Evolutionary conservation across 2,888 invertebrate species (phyloP), one percentile per base, ranked within the genome.

Genomic region (Dioctria linearis): DNA sequence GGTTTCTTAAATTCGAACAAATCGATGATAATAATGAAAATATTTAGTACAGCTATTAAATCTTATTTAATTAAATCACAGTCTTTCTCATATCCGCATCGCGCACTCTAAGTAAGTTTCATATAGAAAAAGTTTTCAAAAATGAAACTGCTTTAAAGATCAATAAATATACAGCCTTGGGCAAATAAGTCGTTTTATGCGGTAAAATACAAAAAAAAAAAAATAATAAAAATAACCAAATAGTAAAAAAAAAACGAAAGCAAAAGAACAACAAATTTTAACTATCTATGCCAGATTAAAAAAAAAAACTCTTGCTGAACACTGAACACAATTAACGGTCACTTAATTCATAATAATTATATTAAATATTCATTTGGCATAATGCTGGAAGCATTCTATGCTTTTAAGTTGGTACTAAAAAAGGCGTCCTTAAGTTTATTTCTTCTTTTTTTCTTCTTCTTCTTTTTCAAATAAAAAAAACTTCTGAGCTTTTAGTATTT

Each of bases 51-150:
- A 80, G 65, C 76, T 71, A 69, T 63, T 73, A 79, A 25, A 75
- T 75, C 82, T 82, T 82, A 82, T 80, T 79, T 79, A 79, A 79
- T 79, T 80, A 82, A 80, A 82, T 82, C 82, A 82, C 82, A 82
- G 82, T 82, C 82, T 82, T 82, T 82, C 79, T 82, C 82, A 82
- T 82, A 82, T 80, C 80, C 80, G 78, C 78, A 79, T 80, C 80
- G 80, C 79, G 76, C 79, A 80, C 79, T 81, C 82, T 82, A 80
- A 78, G 66, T 66, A 25, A 25, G 80, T 76, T 75, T 25, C 25
- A 25, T 25, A 25, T 25, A 61, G 69, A 80, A 80, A 43, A 80
- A 65, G 61, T 79, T 42, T 25, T 25, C 25, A 25, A 25, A 6
- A 76, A 73, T 40, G 37, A 63, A 76, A 63, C 46, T 46, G 51